These are phyloP conservation scores for Pagrus major DNA, from an alignment of 2,113 vertebrate genomes.

Conservation along the genomic window DNA sequence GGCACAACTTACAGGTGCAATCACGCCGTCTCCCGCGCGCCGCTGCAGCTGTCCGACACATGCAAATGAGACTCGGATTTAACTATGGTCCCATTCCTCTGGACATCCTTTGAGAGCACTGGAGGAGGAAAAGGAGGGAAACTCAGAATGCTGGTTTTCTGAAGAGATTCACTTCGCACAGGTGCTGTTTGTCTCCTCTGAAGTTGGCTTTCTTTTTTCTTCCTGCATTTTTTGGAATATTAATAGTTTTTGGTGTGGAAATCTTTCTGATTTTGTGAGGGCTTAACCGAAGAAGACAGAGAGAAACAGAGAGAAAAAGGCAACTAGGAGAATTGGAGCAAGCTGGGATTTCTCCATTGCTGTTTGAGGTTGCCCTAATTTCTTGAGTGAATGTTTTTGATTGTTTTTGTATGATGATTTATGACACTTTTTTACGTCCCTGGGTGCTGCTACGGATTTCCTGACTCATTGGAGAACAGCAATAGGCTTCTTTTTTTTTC, in stretches of 20 bases:
- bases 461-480: constrained; percentile 59
- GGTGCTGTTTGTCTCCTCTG: constrained; percentile 22
- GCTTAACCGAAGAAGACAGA: constrained; percentile 53
- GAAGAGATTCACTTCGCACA: constrained; percentile 70
- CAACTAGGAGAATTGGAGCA: constrained; percentile 68
- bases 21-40: constrained; percentile 45
- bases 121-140: constrained; percentile 72
- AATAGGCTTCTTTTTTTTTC: constrained; percentile 33
- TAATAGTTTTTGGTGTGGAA: constrained; percentile 33
- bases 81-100: constrained; percentile 74
- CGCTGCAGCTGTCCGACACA: constrained; percentile 68
- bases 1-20: constrained; percentile 75
- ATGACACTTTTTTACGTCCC: constrained; percentile 55
- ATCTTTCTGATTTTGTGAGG: constrained; percentile 71
- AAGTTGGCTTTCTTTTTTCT: constrained; percentile 58
- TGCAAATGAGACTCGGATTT: constrained; percentile 71
- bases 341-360: constrained; percentile 74
- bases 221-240: constrained; percentile 64
- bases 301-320: constrained; percentile 62
- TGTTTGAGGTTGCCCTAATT: constrained; percentile 72
- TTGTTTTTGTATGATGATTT: constrained; percentile 70
- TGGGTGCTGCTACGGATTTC: constrained; percentile 75
- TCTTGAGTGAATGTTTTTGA: constrained; percentile 66
- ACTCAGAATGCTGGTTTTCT: constrained; percentile 69
- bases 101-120: constrained; percentile 76